phyloP scores from a whole-genome alignment of 2,113 vertebrate species.

The Corythaeola cristata region DNA sequence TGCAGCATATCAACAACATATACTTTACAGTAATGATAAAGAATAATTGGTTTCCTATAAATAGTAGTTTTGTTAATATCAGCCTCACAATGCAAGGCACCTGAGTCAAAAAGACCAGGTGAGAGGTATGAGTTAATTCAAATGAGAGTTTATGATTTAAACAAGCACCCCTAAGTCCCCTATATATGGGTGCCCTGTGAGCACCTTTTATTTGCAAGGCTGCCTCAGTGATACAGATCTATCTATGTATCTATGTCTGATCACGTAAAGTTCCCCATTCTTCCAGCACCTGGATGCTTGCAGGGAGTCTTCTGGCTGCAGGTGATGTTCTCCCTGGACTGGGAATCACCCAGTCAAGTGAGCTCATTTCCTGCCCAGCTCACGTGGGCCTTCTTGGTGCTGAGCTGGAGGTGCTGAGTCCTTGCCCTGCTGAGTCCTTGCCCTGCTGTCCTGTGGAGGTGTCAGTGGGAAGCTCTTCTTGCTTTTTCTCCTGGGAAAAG shows the following conservation, averaged over 20 bases:
- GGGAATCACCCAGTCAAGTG: background rate
- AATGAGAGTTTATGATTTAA: background rate
- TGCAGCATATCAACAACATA: background rate
- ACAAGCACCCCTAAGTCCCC: background rate
- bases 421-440: background rate
- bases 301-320: background rate
- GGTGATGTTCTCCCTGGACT: background rate
- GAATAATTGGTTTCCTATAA: background rate
- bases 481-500: slow-evolving; percentile 1
- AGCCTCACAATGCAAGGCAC: background rate
- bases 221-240: background rate
- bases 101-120: background rate
- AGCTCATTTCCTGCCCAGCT: slow-evolving; percentile 65
- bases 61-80: background rate
- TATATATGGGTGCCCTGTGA: background rate
- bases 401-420: slow-evolving; percentile 57
- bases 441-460: slow-evolving; percentile 4
- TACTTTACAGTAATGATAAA: background rate
- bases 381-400: slow-evolving; percentile 25
- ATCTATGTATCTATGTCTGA: no score
- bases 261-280: background rate
- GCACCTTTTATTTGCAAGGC: background rate
- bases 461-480: background rate
- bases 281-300: background rate
- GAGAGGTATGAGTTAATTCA: background rate